Percentiles rank a stretch among this genome's conserved stretches.
Evolutionary conservation across 2,888 invertebrate genomes (phyloP).

Genomic region (Poecilobothrus nobilitatus): DNA sequence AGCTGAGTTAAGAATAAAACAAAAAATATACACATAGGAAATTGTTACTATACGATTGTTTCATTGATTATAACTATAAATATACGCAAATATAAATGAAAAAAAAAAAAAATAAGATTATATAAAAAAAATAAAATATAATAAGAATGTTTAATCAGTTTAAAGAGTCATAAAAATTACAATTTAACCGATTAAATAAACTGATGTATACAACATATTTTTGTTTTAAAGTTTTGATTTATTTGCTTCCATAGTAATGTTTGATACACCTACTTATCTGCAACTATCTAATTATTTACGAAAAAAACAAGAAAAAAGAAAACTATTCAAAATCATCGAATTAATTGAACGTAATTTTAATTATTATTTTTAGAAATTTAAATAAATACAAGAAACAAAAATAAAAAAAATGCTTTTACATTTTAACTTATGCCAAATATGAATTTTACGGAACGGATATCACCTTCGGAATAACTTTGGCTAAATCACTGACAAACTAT

Average conservation of each 20-base stretch:
- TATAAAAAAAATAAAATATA: neutral
- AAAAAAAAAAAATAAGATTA: neutral
- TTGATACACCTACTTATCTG: neutral
- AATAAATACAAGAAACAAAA: too few relatives aligned
- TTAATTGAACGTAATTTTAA: neutral
- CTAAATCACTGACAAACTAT: neutral
- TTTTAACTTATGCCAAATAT: neutral
- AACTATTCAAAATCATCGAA: neutral
- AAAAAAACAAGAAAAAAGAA: neutral
- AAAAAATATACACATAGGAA: neutral
- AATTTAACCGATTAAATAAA: neutral
- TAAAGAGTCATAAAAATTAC: neutral
- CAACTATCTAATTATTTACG: neutral
- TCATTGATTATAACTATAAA: too few relatives aligned
- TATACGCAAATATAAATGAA: too few relatives aligned
- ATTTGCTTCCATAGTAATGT: slow-evolving; percentile 1
- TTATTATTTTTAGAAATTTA: neutral
- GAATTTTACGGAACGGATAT: neutral
- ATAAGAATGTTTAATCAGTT: neutral
- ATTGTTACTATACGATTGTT: too few relatives aligned
- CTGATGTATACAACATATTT: neutral
- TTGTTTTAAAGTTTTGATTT: neutral
- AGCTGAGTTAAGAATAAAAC: neutral
- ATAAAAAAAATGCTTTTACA: neutral
- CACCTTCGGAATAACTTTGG: neutral